Evolutionary conservation across 2,888 invertebrate species (phyloP).

Genomic region (Hyposoter didymator): DNA sequence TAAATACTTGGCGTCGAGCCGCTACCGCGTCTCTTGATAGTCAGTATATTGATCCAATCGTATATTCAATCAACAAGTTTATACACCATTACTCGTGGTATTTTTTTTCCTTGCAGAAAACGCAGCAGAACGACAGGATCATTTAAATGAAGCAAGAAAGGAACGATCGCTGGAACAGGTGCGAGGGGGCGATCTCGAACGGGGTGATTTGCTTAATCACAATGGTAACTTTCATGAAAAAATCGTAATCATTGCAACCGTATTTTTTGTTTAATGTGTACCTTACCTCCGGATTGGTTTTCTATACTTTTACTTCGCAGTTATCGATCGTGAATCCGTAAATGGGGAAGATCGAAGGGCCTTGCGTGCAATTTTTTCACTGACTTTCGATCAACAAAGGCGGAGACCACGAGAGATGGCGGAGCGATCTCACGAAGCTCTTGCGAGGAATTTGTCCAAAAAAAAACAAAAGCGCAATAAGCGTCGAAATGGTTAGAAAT

Average conservation of each 20-base stretch:
- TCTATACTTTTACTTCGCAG: background rate
- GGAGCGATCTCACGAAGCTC: background rate
- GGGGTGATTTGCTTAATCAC: background rate
- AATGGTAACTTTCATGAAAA: background rate
- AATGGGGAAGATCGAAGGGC: background rate
- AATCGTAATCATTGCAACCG: background rate
- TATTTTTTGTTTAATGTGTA: background rate
- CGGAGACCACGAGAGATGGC: background rate
- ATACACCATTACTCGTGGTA: background rate
- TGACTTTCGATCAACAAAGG: background rate
- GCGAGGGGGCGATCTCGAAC: background rate
- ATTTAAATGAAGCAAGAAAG: background rate
- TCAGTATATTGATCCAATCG: background rate
- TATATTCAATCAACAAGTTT: background rate
- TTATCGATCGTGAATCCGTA: background rate
- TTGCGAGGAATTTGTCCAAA: background rate
- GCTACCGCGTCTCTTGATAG: no score
- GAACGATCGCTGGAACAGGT: background rate
- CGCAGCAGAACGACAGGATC: background rate
- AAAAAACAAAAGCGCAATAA: background rate
- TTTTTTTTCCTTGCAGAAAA: slow-evolving; percentile 1
- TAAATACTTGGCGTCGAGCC: no score
- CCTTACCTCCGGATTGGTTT: background rate
- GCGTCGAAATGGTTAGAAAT: background rate
- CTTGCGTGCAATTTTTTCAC: background rate